Base-by-base conservation (phyloP, 2,113 vertebrate genomes). In the Daboia siamensis region DNA sequence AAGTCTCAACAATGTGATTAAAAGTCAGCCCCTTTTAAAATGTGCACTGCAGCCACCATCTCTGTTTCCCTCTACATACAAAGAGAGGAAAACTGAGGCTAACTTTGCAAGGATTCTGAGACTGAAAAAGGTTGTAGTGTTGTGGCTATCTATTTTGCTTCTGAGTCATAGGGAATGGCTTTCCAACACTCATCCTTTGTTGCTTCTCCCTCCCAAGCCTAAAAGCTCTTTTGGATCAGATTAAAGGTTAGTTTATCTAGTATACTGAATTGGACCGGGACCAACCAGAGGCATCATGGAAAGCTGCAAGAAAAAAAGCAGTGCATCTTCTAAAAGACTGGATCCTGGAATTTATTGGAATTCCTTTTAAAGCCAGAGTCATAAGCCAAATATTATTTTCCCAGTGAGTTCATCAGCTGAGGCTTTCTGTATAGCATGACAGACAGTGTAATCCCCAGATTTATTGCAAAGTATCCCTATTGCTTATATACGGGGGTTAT, bases 401-500 rank as follows among this genome's bases (percentile, higher is more conserved):
- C 87, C 39, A 44, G 15, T 4, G 54, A 21, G 51, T 92, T 92
- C 29, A 92, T 90, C 88, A 59, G 69, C 52, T 2, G 21, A 90
- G 12, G 44, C 10, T 48, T 85, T 39, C 33, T 24, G 20, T 52
- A 59, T 11, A 29, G 39, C 20, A 48, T 85, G 39, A 33, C 24
- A 46, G 69, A 61, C 57, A 56, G 69, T 52, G 74, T 85, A 89
- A 57, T n/a, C 64, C 87, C 29, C 69, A 85, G 23, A 59, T 86
- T 61, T 92, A 92, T 90, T 86, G 87, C 46, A 90, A 90, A 90
- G 17, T 89, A 39, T 89, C 29, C 61, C 69, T 89, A 55, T 88
- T 44, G 87, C 91, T 88, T 92, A 59, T 89, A 56, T 33, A 33
- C 51, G 0, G 26, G 69, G 69, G 61, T 51, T 59, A 80, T 80